Evolutionary conservation across 2,888 invertebrate species (phyloP).

Genomic region (Anthophora plumipes): DNA sequence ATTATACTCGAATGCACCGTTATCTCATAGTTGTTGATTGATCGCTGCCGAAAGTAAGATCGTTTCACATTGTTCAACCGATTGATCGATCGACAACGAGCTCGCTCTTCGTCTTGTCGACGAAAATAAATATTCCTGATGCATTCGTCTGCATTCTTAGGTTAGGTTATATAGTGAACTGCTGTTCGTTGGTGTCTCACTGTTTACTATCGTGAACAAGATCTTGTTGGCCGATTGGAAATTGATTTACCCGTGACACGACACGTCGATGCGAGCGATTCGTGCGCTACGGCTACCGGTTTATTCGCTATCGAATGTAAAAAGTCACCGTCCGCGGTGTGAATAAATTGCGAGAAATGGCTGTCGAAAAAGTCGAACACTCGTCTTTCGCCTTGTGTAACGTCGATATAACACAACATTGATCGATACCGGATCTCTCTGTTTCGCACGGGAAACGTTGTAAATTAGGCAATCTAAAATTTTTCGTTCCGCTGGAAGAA

Average conservation of each 20-base stretch:
- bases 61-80: slow-evolving; percentile 38
- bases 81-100: slow-evolving; percentile 57
- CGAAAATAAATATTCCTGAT: slow-evolving; percentile 54
- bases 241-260: slow-evolving; percentile 28
- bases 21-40: slow-evolving; percentile 47
- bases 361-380: not conserved
- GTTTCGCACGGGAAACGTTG: not conserved
- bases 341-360: not conserved
- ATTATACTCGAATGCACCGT: slow-evolving; percentile 47
- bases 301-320: not conserved
- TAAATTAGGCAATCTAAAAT: not conserved
- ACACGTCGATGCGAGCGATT: slow-evolving; percentile 25
- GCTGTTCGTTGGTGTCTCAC: slow-evolving; percentile 25
- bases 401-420: not conserved
- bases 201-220: slow-evolving; percentile 39
- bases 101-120: slow-evolving; percentile 48
- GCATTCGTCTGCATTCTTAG: slow-evolving; percentile 35
- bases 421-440: not conserved
- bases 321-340: not conserved
- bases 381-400: not conserved
- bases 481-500: too few species aligned
- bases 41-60: slow-evolving; percentile 52
- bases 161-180: slow-evolving; percentile 35
- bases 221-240: slow-evolving; percentile 51
- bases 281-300: slow-evolving; percentile 40